Evolutionary conservation across 2,797 vertebrate genomes (phyloP).

Genomic region (Leptatherina wallacei): DNA sequence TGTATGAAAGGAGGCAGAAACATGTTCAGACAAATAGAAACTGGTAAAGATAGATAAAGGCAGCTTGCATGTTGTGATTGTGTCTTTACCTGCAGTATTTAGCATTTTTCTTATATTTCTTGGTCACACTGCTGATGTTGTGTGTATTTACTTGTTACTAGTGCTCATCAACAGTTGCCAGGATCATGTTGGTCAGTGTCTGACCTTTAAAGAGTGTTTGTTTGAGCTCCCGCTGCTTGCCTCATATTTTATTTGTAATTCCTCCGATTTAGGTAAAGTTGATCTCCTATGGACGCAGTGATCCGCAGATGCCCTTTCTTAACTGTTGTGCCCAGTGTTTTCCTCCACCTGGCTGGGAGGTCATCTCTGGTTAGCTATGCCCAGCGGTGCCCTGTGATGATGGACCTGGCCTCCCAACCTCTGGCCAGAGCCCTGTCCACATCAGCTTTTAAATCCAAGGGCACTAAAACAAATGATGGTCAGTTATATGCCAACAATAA

Average conservation of each 20-base stretch:
- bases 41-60: background rate
- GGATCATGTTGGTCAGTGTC: background rate
- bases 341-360: constrained; percentile 88
- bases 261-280: constrained; percentile 33
- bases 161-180: background rate
- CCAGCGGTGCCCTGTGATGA: constrained; percentile 91
- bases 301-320: constrained; percentile 89
- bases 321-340: constrained; percentile 85
- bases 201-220: background rate
- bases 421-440: constrained; percentile 78
- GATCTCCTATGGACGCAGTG: constrained; percentile 84
- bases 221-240: background rate
- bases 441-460: constrained; percentile 79
- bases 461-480: constrained; percentile 78
- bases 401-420: constrained; percentile 82
- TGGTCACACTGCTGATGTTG: background rate
- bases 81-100: background rate
- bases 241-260: background rate
- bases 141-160: background rate
- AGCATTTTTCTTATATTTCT: background rate
- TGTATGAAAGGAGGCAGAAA: constrained; percentile 57
- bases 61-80: background rate
- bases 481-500: constrained; percentile 49
- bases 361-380: constrained; percentile 86
- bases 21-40: constrained; percentile 47